Percentiles rank a stretch among this genome's conserved stretches.
Evolutionary conservation across 1,140 invertebrate genomes (phyloP).

Genomic region (Drosophila yakuba): DNA sequence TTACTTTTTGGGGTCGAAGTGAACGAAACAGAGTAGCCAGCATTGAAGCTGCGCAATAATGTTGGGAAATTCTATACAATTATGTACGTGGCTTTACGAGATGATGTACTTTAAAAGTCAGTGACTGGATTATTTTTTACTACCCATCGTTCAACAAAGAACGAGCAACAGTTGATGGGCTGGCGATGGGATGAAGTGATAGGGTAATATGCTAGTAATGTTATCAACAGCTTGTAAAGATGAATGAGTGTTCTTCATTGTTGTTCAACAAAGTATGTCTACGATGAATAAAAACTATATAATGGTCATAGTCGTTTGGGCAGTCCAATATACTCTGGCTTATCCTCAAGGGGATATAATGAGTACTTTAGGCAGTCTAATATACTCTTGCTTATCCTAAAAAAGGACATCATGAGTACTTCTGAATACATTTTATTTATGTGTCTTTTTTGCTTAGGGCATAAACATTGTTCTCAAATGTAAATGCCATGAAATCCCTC

Average conservation of each 20-base stretch:
- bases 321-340: too few relatives aligned
- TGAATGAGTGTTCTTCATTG: constrained; percentile 18
- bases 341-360: background rate
- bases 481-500: constrained; percentile 6
- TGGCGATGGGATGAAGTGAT: constrained; percentile 10
- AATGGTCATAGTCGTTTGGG: too few relatives aligned
- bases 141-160: constrained; percentile 12
- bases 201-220: constrained; percentile 14
- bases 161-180: constrained; percentile 32
- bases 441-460: constrained; percentile 1
- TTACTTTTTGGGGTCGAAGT: constrained; percentile 21
- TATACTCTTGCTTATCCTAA: too few relatives aligned
- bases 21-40: constrained; percentile 16
- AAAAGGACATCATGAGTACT: background rate
- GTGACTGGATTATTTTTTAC: constrained; percentile 37
- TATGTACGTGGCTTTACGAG: constrained; percentile 35
- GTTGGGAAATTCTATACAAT: constrained; percentile 48
- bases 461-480: constrained; percentile 3
- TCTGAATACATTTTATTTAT: constrained; percentile 4
- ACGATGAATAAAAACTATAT: background rate
- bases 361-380: too few relatives aligned
- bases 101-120: constrained; percentile 47
- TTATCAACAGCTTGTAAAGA: constrained; percentile 6
- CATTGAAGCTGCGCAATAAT: constrained; percentile 37
- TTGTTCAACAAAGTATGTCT: background rate